Evolutionary conservation across 2,888 invertebrate species (phyloP).

Genomic region (Apamea sordens): DNA sequence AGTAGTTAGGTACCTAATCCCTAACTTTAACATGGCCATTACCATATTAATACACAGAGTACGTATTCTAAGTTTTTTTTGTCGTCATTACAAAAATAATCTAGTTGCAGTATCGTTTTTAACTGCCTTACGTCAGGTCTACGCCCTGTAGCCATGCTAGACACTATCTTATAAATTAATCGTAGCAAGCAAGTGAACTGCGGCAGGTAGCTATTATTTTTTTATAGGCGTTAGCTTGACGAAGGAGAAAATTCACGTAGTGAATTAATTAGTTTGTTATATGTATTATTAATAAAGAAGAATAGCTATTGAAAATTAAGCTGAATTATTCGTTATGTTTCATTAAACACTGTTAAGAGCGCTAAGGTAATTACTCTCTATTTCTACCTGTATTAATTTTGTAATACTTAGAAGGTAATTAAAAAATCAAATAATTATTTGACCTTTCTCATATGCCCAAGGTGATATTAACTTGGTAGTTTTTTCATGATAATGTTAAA

Average conservation of each 20-base stretch:
- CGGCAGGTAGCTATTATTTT: slow-evolving; percentile 57
- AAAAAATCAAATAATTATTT: slow-evolving; percentile 34
- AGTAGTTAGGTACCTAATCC: background rate
- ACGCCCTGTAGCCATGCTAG: slow-evolving; percentile 58
- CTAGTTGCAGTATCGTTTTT: slow-evolving; percentile 55
- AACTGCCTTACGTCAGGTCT: slow-evolving; percentile 53
- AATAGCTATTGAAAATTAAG: background rate
- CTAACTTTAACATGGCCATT: background rate
- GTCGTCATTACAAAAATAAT: slow-evolving; percentile 34
- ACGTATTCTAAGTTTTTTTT: background rate
- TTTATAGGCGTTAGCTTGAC: slow-evolving; percentile 52
- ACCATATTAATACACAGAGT: background rate
- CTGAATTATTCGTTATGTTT: slow-evolving; percentile 1
- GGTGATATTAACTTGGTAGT: slow-evolving; percentile 4
- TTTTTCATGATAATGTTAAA: background rate
- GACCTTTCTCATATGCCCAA: slow-evolving; percentile 11
- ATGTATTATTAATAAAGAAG: slow-evolving; percentile 11
- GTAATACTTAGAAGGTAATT: slow-evolving; percentile 22
- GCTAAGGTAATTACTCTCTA: slow-evolving; percentile 17
- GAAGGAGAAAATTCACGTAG: slow-evolving; percentile 16
- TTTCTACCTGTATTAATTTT: slow-evolving; percentile 10
- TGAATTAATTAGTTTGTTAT: slow-evolving; percentile 28
- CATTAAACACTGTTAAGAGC: background rate
- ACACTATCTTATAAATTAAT: slow-evolving; percentile 64
- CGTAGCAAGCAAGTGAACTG: slow-evolving; percentile 52